These are phyloP conservation scores for Sebastiscus albofasciatus DNA, from an alignment of 2,797 vertebrate genomes.

Conservation along the genomic window DNA sequence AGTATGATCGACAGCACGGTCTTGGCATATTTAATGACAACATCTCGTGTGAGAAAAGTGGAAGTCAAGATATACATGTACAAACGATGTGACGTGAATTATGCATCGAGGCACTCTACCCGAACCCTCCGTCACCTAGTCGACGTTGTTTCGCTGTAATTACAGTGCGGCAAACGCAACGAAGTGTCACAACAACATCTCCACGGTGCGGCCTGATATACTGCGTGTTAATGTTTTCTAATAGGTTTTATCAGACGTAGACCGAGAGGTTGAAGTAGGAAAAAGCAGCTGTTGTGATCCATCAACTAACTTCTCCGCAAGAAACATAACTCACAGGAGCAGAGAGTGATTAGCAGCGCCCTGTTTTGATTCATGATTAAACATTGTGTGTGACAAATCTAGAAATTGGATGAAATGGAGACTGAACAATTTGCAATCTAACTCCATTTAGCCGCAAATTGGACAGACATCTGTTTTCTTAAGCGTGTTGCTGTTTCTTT, in stretches of 20 bases:
- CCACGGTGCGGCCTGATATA: neutral
- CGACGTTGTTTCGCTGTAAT: constrained; percentile 26
- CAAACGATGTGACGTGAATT: constrained; percentile 33
- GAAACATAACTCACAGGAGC: neutral
- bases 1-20: neutral
- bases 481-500: neutral
- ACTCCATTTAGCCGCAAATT: constrained; percentile 37
- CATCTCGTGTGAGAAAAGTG: constrained; percentile 3
- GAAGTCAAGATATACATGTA: constrained; percentile 20
- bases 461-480: constrained; percentile 44
- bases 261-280: neutral
- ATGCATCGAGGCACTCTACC: constrained; percentile 34
- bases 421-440: constrained; percentile 17
- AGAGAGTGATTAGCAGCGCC: constrained; percentile 10
- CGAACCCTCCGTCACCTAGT: constrained; percentile 20
- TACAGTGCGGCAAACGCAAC: neutral
- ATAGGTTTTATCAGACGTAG: neutral
- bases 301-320: neutral
- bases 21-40: constrained; percentile 4
- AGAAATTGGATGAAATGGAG: constrained; percentile 47
- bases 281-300: neutral
- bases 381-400: constrained; percentile 25
- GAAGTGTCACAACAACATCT: neutral
- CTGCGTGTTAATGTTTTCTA: neutral
- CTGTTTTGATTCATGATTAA: constrained; percentile 26